These are phyloP conservation scores for Dryobota labecula DNA, from an alignment of 2,888 invertebrate genomes.

Conservation along the genomic window DNA sequence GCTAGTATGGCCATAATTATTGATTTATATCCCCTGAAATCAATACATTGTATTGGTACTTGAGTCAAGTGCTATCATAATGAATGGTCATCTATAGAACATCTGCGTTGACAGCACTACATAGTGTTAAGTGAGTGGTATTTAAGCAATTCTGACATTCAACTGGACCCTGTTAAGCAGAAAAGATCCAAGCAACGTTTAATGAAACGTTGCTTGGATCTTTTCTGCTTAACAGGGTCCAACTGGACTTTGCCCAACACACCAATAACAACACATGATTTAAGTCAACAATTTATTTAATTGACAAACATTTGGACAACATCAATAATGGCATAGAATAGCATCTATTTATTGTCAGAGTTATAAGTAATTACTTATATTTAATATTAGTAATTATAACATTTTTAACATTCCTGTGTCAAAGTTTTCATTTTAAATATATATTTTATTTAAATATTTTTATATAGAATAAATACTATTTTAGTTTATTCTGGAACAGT, in stretches of 20 bases:
- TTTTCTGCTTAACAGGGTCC: too few relatives aligned
- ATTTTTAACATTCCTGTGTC: slow-evolving; percentile 66
- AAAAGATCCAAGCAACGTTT: too few relatives aligned
- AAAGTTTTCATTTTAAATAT: slow-evolving; percentile 6
- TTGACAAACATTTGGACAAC: slow-evolving; percentile 81
- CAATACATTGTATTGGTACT: slow-evolving; percentile 23
- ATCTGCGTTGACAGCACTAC: slow-evolving; percentile 12
- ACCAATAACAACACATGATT: slow-evolving; percentile 42
- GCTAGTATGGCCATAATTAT: not conserved
- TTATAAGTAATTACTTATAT: slow-evolving; percentile 65
- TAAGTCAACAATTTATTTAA: slow-evolving; percentile 81
- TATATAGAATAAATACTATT: slow-evolving; percentile 15
- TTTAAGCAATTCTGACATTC: slow-evolving; percentile 9
- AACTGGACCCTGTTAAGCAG: too few relatives aligned
- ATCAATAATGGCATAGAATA: slow-evolving; percentile 71
- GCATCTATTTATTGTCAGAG: slow-evolving; percentile 83
- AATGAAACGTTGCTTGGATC: too few relatives aligned
- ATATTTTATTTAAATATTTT: slow-evolving; percentile 2
- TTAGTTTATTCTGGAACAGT: slow-evolving; percentile 19
- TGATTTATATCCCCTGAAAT: not conserved
- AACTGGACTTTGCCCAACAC: slow-evolving; percentile 24
- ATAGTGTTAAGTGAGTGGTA: slow-evolving; percentile 23
- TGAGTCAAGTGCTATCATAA: slow-evolving; percentile 7
- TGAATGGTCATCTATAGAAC: slow-evolving; percentile 5
- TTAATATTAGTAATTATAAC: slow-evolving; percentile 51